Base-by-base conservation (phyloP, 2,888 invertebrate species). In the Cyclophora punctaria region DNA sequence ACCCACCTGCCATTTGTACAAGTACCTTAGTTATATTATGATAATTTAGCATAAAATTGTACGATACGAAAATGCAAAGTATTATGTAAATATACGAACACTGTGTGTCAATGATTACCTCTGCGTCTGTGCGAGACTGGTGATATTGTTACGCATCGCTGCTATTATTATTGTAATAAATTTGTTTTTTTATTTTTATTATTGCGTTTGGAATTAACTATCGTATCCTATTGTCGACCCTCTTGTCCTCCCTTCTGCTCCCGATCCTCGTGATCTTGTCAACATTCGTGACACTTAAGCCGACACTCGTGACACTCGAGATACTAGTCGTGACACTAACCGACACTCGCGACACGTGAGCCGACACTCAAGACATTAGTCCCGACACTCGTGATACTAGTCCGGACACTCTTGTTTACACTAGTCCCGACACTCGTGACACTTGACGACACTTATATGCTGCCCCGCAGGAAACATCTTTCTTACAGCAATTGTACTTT, bases 111-210 rank as follows among this genome's bases (percentile, higher is more conserved):
- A 75, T 75, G 72, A 83, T 80, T 84, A 83, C 84, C 85, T 82
- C 80, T 63, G 62, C 73, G 79, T 78, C 79, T 74, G 67, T 59
- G 48, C 58, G 57, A 63, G 59, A 62, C 59, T 56, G 82, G 84
- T 84, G 83, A 86, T 84, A 84, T 85, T 85, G 83, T 87, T 85
- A 84, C 75, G 79, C 80, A 83, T 82, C 81, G 78, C 82, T 80
- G 76, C 74, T 80, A 76, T 80, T 83, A 72, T 80, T 81, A 77
- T 71, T 53, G 61, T 72, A 75, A 81, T 80, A 82, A 84, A 84
- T 77, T 66, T 81, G 83, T 84, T 86, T 87, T 83, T 84, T 83
- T 82, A 80, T 83, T 78, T 80, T 75, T 58, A 58, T 41, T 41
- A 7, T 41, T 41, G 5, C 20, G 20, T 20, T 20, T 20, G 20